These are phyloP conservation scores for Rhamnusium bicolor DNA, from an alignment of 2,888 invertebrate genomes.

Conservation along the genomic window DNA sequence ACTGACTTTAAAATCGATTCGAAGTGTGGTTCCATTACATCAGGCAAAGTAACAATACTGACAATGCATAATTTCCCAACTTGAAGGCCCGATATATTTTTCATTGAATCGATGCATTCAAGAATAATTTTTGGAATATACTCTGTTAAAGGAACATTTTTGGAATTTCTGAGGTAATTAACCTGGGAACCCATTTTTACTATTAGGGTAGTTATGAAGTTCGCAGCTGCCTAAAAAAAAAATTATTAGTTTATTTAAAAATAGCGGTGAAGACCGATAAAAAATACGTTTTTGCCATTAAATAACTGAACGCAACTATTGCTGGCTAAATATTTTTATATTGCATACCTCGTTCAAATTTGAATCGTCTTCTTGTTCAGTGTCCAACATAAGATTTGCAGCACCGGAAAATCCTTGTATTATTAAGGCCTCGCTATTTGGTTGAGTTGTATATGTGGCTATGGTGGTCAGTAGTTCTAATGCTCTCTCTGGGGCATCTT, in stretches of 20 bases:
- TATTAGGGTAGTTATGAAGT: conserved; percentile 42
- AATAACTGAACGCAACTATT: too few species aligned
- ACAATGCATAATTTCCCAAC: conserved; percentile 50
- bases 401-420: conserved; percentile 50
- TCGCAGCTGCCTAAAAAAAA: conserved; percentile 47
- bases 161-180: conserved; percentile 40
- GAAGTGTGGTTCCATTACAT: conserved; percentile 50
- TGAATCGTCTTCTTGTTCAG: conserved; percentile 42
- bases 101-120: conserved; percentile 6
- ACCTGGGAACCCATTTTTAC: conserved; percentile 34
- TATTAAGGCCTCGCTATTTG: conserved; percentile 46
- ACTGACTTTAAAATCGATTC: conserved; percentile 53
- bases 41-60: conserved; percentile 51
- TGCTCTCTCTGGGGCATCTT: conserved; percentile 43
- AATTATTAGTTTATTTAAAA: not conserved
- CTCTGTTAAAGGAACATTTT: conserved; percentile 43
- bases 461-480: conserved; percentile 54
- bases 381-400: conserved; percentile 35
- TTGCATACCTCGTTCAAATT: conserved; percentile 49
- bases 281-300: too few species aligned
- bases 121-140: conserved; percentile 45
- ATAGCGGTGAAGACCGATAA: not conserved
- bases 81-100: conserved; percentile 15
- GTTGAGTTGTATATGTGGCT: conserved; percentile 44
- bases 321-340: too few species aligned